Conservation (phyloP, 2,888 invertebrate species). For the Yponomeuta malinellus region DNA sequence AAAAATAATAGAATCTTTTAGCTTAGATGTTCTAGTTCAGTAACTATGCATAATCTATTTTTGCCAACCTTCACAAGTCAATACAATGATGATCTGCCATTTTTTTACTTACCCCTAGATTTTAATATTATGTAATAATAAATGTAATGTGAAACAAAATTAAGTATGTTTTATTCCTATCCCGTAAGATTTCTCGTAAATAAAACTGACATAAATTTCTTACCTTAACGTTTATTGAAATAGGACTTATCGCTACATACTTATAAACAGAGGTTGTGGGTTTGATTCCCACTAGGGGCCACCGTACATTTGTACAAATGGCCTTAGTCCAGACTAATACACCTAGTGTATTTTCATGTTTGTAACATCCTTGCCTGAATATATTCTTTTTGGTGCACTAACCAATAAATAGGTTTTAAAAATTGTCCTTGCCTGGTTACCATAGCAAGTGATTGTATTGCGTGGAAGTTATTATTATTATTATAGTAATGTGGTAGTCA, state of each 20-base stretch:
- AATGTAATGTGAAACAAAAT: slow-evolving; percentile 54
- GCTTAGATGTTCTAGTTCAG: not conserved
- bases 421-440: too few relatives aligned
- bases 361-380: too few relatives aligned
- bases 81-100: slow-evolving; percentile 69
- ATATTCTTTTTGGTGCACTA: too few relatives aligned
- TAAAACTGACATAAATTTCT: not conserved
- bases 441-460: too few relatives aligned
- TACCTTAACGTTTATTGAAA: not conserved
- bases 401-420: too few relatives aligned
- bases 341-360: too few relatives aligned
- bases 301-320: too few relatives aligned
- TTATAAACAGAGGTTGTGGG: not conserved
- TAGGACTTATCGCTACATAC: not conserved
- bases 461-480: too few relatives aligned
- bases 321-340: too few relatives aligned
- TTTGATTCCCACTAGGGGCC: too few relatives aligned
- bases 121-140: slow-evolving; percentile 68
- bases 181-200: too few relatives aligned
- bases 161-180: not conserved
- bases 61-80: slow-evolving; percentile 71
- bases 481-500: not conserved
- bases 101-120: slow-evolving; percentile 70
- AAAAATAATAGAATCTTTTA: not conserved
- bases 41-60: slow-evolving; percentile 24